Percentiles rank a stretch among this genome's conserved stretches.
Conservation (phyloP, 30 jellyfish, hydroid and myxozoan genomes). For the Mastigias papua region DNA sequence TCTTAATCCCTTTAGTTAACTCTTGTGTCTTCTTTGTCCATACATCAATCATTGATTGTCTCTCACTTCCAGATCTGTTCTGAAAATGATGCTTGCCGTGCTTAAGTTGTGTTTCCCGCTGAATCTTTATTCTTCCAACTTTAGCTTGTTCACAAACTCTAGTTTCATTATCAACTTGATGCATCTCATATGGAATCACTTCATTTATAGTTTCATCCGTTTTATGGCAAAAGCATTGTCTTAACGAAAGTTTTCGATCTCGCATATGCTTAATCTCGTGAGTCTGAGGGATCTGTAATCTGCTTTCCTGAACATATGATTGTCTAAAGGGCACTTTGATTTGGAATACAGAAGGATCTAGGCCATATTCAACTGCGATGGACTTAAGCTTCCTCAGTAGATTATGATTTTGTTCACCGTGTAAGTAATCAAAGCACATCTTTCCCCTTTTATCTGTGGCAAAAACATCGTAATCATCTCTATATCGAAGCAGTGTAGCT, state of each 20-base stretch:
- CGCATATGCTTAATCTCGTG: not conserved
- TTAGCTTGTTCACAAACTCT: not conserved
- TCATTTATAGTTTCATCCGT: not conserved
- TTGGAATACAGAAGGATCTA: not conserved
- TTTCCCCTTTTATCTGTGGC: constrained; percentile 34
- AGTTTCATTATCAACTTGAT: not conserved
- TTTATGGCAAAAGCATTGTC: not conserved
- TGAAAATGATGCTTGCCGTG: not conserved
- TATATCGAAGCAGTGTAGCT: not conserved
- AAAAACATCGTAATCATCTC: constrained; percentile 39
- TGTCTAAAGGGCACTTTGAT: not conserved
- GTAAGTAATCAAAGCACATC: constrained; percentile 33
- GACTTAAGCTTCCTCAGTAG: not conserved
- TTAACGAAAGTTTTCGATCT: not conserved
- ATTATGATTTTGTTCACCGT: not conserved
- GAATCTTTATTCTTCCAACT: not conserved
- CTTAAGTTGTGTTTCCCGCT: not conserved
- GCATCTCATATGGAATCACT: no score
- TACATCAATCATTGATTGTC: not conserved
- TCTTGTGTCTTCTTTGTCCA: not conserved
- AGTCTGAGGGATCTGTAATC: not conserved
- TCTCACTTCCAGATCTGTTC: not conserved
- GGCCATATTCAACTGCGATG: constrained; percentile 21
- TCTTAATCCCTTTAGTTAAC: not conserved
- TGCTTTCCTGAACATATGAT: not conserved